Conservation (phyloP, 2,113 vertebrate species). For the Erythrolamprus reginae region DNA sequence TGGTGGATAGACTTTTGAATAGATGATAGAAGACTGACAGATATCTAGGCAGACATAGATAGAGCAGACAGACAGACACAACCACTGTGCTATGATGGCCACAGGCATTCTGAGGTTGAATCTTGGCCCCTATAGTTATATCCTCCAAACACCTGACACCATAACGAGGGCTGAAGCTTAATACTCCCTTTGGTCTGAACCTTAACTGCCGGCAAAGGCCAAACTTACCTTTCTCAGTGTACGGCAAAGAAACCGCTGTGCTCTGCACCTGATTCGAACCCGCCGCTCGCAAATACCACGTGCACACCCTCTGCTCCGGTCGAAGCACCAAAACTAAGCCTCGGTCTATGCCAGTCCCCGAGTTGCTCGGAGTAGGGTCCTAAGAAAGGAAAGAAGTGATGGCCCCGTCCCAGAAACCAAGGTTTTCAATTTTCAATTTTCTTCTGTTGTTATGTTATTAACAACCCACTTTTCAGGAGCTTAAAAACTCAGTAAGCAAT, state of each 20-base stretch:
- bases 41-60: too few relatives aligned
- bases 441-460: not conserved
- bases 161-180: not conserved
- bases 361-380: conserved; percentile 60
- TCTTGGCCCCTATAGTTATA: not conserved
- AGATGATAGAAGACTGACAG: too few relatives aligned
- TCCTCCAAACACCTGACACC: not conserved
- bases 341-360: conserved; percentile 69
- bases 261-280: conserved; percentile 61
- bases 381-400: conserved; percentile 42
- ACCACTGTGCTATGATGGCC: not conserved
- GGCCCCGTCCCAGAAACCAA: not conserved
- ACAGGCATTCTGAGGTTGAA: not conserved
- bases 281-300: conserved; percentile 73
- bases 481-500: too few relatives aligned
- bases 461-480: too few relatives aligned
- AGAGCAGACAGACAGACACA: not conserved
- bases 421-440: not conserved
- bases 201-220: not conserved
- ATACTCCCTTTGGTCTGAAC: not conserved
- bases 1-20: too few relatives aligned
- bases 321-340: conserved; percentile 79
- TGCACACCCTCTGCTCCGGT: conserved; percentile 67
- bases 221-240: conserved; percentile 71
- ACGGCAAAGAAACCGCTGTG: conserved; percentile 78